Conservation (phyloP, 2,888 invertebrate genomes). For the Xylota segnis region DNA sequence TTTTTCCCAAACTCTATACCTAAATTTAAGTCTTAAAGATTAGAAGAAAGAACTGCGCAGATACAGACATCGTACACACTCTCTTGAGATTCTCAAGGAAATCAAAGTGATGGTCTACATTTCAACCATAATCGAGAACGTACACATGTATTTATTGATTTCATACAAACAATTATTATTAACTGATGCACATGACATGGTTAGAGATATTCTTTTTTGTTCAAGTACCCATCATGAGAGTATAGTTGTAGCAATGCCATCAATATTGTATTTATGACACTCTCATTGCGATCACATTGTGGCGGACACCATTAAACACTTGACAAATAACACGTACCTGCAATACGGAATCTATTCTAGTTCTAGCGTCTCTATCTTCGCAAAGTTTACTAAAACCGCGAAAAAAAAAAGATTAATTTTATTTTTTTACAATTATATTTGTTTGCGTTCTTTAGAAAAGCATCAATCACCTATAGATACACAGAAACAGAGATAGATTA, state of each 20-base stretch:
- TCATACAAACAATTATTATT: slow-evolving; percentile 25
- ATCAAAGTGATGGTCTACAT: slow-evolving; percentile 26
- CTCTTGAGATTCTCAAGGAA: slow-evolving; percentile 20
- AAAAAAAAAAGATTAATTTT: slow-evolving; percentile 67
- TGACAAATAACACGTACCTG: slow-evolving; percentile 59
- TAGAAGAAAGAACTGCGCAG: slow-evolving; percentile 18
- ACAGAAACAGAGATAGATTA: slow-evolving; percentile 65
- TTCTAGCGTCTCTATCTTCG: slow-evolving; percentile 38
- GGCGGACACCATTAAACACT: slow-evolving; percentile 59
- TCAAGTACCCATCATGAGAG: slow-evolving; percentile 47
- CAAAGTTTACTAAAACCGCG: not conserved
- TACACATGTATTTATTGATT: slow-evolving; percentile 4
- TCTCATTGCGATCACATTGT: slow-evolving; percentile 42
- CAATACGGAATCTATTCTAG: slow-evolving; percentile 39
- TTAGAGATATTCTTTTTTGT: slow-evolving; percentile 14
- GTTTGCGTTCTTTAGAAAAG: slow-evolving; percentile 70
- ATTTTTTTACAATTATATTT: slow-evolving; percentile 73
- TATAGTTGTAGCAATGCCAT: slow-evolving; percentile 28
- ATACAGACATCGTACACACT: too few relatives aligned
- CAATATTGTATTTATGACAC: slow-evolving; percentile 57
- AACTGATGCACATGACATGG: slow-evolving; percentile 38
- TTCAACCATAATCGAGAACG: slow-evolving; percentile 1
- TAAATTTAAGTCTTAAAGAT: not conserved
- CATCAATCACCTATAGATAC: slow-evolving; percentile 74
- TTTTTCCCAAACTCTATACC: not conserved